Evolutionary conservation across 2,797 vertebrate genomes (phyloP), one percentile per base, ranked within the genome.

Genomic region (Podarcis lilfordi): DNA sequence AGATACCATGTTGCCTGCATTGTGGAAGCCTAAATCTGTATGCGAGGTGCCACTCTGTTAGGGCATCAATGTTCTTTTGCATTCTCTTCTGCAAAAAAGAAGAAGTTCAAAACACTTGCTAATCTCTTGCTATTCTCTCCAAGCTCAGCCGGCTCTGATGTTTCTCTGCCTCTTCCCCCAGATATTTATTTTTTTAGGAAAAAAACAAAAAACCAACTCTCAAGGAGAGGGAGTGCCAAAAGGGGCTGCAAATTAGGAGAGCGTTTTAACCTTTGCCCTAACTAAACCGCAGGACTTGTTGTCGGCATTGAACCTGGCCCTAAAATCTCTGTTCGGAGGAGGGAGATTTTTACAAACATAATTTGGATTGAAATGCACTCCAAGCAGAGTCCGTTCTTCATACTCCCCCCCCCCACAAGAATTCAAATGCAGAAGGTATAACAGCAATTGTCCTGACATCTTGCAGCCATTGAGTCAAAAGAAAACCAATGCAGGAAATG

Each of bases 391-490:
- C 35, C n/a, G 29, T 74, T 32, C 35, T 1, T 69, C 64, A 9
- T 13, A 0, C 8, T 50, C 11, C 11, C 11, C 50, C 50, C 11
- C 11, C 50, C 50, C 50, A 13, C 50, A 13, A 77, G 19, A 43
- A 45, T 19, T 5, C 50, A 40, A 85, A 35, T 15, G 35, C 23
- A 5, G 72, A 15, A 37, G 13, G 32, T 3, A 55, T 27, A 27
- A 74, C 91, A 79, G 17, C 0, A n/a, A 89, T 29, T 27, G 25
- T 86, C 89, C 92, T 86, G 91, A 81, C 92, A 92, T 87, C 87
- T 37, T 5, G 80, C 84, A 68, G 37, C 61, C 59, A 13, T 40
- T 45, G 29, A 17, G 25, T 64, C 50, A 61, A 64, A 84, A 37
- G 9, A 32, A n/a, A 69, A 27, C 55, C 82, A 15, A 93, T 80